Evolutionary conservation across 2,888 invertebrate species (phyloP), one percentile per base, ranked within the genome.

Genomic region (Spilosoma lubricipeda): DNA sequence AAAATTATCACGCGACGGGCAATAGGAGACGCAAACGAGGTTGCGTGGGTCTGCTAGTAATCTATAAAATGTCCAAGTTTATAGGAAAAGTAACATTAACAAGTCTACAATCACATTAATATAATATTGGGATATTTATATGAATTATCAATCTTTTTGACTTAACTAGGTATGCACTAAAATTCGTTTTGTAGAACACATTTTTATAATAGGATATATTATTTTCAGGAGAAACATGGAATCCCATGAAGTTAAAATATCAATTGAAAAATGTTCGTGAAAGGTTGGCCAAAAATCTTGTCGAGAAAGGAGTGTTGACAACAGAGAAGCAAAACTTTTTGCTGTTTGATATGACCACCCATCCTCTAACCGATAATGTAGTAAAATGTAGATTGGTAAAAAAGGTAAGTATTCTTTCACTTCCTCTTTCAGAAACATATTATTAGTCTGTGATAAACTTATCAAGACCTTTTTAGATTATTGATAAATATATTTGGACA

Each of bases 281-380:
- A 96, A 97, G 99, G 89, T 97, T 99, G 91, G 99, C 99, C 67
- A 99, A 99, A 95, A 99, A 99, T 96, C 97, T 99, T 87, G 99
- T 99, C 59, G 99, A 99, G 93, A 99, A 99, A 94, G 99, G 99
- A 84, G 99, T 99, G 65, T 97, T 99, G 85, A 99, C 99, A 78
- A 99, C 99, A 77, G 99, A 99, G 94, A 99, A 99, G 96, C 99
- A 99, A 95, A 99, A 99, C 94, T 99, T 99, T 95, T 96, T 99
- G 87, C 96, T 99, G 75, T 99, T 99, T 93, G 99, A 99, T 96
- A 99, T 99, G 99, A 99, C 99, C 73, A 99, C 99, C 87, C 99
- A 99, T 96, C 99, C 99, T 64, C 96, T 99, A 79, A 99, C 98
- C 81, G 99, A 99, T 93, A 98, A 98, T 94, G 97, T 98, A 84